A percentile compares a stretch with the other conserved stretches of the same genome.
Evolutionary conservation across 2,113 vertebrate species (phyloP).

Genomic region (Oxyruncus cristatus): DNA sequence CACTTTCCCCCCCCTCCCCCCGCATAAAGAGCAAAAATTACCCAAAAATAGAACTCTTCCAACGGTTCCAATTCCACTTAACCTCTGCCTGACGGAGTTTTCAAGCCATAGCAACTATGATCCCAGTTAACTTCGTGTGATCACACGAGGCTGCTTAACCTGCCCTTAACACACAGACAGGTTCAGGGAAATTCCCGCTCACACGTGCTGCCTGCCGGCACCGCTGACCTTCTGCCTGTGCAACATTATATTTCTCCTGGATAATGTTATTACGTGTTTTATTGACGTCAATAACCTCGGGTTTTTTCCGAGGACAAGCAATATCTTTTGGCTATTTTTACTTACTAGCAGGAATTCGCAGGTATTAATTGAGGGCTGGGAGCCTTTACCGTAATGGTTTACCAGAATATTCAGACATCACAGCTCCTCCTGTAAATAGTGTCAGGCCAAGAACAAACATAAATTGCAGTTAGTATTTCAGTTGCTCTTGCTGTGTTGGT

Average conservation of each 20-base stretch:
- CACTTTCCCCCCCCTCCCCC: background rate
- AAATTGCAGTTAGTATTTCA: background rate
- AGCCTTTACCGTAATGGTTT: background rate
- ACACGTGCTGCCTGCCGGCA: background rate
- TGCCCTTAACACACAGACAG: background rate
- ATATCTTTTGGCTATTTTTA: conserved; percentile 40
- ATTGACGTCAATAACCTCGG: conserved; percentile 2
- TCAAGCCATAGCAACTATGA: background rate
- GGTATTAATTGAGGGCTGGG: conserved; percentile 2
- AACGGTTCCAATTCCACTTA: background rate
- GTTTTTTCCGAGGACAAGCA: background rate
- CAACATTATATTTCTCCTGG: background rate
- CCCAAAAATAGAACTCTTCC: background rate
- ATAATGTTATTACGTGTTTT: background rate
- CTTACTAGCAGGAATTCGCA: background rate
- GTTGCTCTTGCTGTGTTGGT: background rate
- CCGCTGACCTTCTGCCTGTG: background rate
- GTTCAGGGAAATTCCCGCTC: no score
- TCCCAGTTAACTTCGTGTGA: background rate
- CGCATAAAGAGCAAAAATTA: background rate
- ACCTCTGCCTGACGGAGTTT: background rate
- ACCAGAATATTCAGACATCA: background rate
- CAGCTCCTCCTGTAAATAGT: background rate
- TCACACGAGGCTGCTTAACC: background rate
- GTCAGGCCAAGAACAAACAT: background rate